Conservation (phyloP, 2,113 vertebrate genomes). For the Struthio camelus region DNA sequence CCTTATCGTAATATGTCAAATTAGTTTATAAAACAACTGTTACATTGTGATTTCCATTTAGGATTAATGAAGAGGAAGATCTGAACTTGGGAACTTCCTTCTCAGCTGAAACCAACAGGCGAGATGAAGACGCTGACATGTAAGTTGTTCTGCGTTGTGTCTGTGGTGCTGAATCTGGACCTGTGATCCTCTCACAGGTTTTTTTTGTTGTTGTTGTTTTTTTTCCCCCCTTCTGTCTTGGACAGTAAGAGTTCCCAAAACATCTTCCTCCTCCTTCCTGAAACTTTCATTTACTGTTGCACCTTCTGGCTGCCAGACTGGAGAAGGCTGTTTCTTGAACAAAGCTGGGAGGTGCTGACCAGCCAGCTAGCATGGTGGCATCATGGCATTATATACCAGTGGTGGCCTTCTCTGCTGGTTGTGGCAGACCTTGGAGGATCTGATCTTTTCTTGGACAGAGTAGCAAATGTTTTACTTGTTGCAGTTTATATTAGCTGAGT, state of each 20-base stretch:
- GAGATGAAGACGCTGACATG: constrained; percentile 99
- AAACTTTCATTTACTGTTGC: background rate
- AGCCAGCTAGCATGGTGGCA: background rate
- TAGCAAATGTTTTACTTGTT: background rate
- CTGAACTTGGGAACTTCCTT: constrained; percentile 96
- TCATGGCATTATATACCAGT: background rate
- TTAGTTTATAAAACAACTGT: background rate
- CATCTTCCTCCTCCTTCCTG: background rate
- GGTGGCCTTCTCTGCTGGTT: background rate
- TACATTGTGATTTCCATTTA: constrained; percentile 42
- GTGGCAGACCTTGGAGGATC: background rate
- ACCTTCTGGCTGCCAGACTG: background rate
- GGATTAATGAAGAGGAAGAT: constrained; percentile 92
- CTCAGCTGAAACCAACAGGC: constrained; percentile 96
- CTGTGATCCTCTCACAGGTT: background rate
- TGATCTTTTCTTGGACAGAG: background rate
- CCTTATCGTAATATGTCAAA: background rate
- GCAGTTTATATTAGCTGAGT: background rate
- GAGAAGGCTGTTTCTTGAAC: background rate
- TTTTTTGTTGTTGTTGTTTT: background rate
- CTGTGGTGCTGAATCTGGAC: background rate
- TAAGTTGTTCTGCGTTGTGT: constrained; percentile 61
- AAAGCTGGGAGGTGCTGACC: background rate
- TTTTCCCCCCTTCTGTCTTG: background rate
- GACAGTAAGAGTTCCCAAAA: background rate